Base-by-base conservation (phyloP, 64 coral and sea anemone species). In the Actinia tenebrosa region DNA sequence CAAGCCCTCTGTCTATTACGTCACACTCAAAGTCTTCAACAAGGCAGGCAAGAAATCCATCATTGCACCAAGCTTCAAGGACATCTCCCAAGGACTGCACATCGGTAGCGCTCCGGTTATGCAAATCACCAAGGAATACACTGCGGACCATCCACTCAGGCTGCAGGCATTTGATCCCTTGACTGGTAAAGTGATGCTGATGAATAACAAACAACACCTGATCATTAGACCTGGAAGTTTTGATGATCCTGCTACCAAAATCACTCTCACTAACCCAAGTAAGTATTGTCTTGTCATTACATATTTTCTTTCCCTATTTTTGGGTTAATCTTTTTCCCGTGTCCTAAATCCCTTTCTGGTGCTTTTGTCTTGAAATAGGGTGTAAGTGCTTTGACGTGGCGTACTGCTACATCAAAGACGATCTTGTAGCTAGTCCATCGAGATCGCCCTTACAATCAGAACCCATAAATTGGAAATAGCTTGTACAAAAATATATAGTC, bases 111-210 rank as follows among this genome's bases (percentile, higher is more conserved):
- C 88, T n/a, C 86, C 94, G 22, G 77, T 93, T 69, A 91, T 97
- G 91, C 91, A 97, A 69, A 93, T 97, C 91, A 93, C 94, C 14
- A 89, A 92, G 50, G 94, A 97, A 78, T 92, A 92, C 58, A 52
- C 61, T 9, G 90, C 81, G 52, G 16, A 91, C 0, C 84, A 92
- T 42, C 91, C 94, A 42, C 69, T 97, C 0, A 56, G 86, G 19
- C 82, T 97, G 42, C 86, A 79, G 45, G 94, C 94, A 44, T 97
- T 86, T 79, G 94, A 97, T 62, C 94, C 91, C 19, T 81, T 90
- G 45, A 72, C 94, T 3, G 89, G 83, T 52, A 84, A 46, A 1
- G 53, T 85, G 11, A 25, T 97, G 58, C 82, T 97, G 44, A 97
- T 97, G 10, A 97, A 97, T 84, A 93, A 93, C 60, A 63, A 72